Evolutionary conservation across 2,113 vertebrate genomes (phyloP), one percentile per base, ranked within the genome.

Genomic region (Chloebia gouldiae): DNA sequence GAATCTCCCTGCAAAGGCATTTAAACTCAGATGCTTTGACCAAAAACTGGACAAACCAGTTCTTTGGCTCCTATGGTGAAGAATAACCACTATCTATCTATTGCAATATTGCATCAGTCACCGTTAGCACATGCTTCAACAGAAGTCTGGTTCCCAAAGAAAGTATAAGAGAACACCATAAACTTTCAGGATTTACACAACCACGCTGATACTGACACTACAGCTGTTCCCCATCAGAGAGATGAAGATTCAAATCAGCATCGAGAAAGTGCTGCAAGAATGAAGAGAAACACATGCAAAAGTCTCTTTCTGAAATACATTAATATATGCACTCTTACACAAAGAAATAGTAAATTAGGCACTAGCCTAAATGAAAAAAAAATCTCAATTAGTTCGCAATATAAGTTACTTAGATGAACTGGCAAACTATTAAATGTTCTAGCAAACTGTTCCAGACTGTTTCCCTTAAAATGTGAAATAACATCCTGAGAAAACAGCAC

Each of bases 131-230:
- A 53, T 15, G 14, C 61, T 76, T 71, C 27, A 59, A 22, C 28
- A 42, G 37, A 49, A 59, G 50, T 21, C 37, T n/a, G 37, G 47
- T 37, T 86, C 19, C 57, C 4, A 9, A 50, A 84, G 31, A 82
- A 73, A 35, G 25, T 28, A 49, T 2, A 85, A 81, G 39, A 69
- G 47, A 77, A 79, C 0, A 1, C 20, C 31, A 30, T 0, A 8
- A 81, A 70, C 30, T 39, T 31, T 14, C 35, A 71, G 47, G 35
- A 53, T 5, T 76, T 40, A 15, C 64, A 69, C 11, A 73, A 51
- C 24, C 3, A 2, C 16, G 39, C 56, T 77, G 54, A 47, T 9
- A 31, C 35, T 25, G 39, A 63, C 27, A 42, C 23, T 50, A n/a
- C 23, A 68, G 35, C 39, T 47, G 56, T 42, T 71, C 39, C 39